Percentiles rank a stretch among this genome's conserved stretches.
Conservation (phyloP, 37 sponge, comb jelly and placozoan genomes). For the Eunapius fragilis region DNA sequence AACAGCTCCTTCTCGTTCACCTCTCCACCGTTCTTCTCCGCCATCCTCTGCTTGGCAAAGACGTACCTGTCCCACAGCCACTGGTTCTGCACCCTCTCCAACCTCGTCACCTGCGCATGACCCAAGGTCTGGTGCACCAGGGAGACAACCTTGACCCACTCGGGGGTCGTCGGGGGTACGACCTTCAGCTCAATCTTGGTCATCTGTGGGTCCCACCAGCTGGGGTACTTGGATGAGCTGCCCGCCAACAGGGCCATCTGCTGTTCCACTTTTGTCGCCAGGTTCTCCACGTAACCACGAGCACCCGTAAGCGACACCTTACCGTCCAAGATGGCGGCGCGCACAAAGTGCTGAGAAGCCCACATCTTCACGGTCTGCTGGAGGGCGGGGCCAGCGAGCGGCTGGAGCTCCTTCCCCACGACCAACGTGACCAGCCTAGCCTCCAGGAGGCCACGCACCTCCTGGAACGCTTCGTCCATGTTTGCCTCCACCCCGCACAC, state of each 20-base stretch:
- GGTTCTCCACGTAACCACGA: background rate
- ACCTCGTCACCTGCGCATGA: background rate
- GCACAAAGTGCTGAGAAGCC: background rate
- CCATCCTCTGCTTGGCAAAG: constrained; percentile 40
- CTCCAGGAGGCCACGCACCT: background rate
- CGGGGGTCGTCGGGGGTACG: background rate
- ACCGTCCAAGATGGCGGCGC: background rate
- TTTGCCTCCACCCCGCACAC: background rate
- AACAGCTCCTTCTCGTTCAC: constrained; percentile 59
- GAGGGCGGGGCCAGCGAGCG: background rate
- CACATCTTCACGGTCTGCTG: background rate
- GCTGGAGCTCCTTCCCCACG: background rate
- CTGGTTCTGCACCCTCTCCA: constrained; percentile 71
- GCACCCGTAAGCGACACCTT: background rate
- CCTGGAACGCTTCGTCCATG: background rate
- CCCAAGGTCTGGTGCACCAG: background rate
- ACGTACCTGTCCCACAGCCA: constrained; percentile 56
- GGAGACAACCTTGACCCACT: background rate
- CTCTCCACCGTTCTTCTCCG: constrained; percentile 32
- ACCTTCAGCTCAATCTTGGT: background rate
- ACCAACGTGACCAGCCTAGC: background rate
- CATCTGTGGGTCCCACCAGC: background rate
- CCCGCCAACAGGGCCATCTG: background rate
- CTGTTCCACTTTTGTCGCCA: background rate
- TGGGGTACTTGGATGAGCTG: background rate